Percentiles rank a stretch among this genome's conserved stretches.
phyloP scores from a whole-genome alignment of 2,888 invertebrate genomes.

The Elgonia sp. region DNA sequence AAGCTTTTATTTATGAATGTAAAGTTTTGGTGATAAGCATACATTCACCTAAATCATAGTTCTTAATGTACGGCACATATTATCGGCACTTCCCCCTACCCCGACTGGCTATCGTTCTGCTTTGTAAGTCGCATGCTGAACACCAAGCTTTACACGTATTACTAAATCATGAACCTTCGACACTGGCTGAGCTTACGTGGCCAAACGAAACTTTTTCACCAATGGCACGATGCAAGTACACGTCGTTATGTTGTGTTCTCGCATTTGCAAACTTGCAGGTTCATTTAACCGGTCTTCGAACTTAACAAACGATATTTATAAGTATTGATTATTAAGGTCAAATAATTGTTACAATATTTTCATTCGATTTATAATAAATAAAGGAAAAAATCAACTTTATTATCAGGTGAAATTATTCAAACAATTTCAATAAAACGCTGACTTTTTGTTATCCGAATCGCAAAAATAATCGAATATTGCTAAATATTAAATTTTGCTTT shows the following conservation, averaged over 20 bases:
- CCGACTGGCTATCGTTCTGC: conserved; percentile 61
- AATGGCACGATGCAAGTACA: conserved; percentile 61
- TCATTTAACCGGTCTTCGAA: conserved; percentile 62
- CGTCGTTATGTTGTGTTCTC: conserved; percentile 29
- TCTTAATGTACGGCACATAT: conserved; percentile 63
- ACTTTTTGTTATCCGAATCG: too few species aligned
- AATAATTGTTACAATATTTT: conserved; percentile 6
- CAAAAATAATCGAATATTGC: too few species aligned
- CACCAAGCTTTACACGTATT: conserved; percentile 78
- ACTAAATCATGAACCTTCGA: conserved; percentile 77
- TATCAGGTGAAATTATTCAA: too few species aligned
- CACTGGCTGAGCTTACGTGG: conserved; percentile 75
- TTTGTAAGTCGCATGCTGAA: conserved; percentile 76
- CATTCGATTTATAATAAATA: too few species aligned
- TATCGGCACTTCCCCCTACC: conserved; percentile 63
- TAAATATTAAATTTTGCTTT: too few species aligned
- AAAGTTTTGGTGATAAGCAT: conserved; percentile 61
- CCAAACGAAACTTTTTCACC: conserved; percentile 74
- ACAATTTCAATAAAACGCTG: too few species aligned
- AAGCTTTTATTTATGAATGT: conserved; percentile 56
- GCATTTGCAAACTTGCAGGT: conserved; percentile 50
- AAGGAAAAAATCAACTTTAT: too few species aligned
- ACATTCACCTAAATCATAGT: conserved; percentile 71
- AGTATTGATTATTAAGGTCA: conserved; percentile 8
- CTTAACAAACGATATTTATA: conserved; percentile 48